These are phyloP conservation scores for Semotilus atromaculatus DNA, from an alignment of 2,797 vertebrate species.

Conservation along the genomic window DNA sequence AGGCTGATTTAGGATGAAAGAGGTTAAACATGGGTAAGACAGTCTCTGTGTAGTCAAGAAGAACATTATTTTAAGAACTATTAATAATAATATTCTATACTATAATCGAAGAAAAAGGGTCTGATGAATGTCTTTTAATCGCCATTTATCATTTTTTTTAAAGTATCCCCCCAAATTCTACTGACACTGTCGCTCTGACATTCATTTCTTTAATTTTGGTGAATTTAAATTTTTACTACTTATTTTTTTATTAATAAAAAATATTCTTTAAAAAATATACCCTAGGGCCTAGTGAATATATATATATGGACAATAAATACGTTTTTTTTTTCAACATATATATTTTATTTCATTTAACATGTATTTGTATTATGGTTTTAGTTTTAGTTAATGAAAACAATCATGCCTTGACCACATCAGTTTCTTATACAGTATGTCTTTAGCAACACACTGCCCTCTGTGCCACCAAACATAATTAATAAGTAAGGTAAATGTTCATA, in stretches of 20 bases:
- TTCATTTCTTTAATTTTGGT: not conserved
- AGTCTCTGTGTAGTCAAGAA: not conserved
- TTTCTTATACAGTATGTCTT: not conserved
- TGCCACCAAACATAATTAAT: not conserved
- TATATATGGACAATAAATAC: no score
- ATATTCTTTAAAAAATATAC: no score
- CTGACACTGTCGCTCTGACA: not conserved
- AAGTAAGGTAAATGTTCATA: not conserved
- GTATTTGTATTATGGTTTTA: no score
- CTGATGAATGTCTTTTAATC: not conserved
- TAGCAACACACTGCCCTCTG: no score
- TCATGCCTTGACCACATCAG: not conserved
- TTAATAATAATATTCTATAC: no score
- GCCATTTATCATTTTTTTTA: not conserved
- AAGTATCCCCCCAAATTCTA: no score
- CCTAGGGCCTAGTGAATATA: no score
- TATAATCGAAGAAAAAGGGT: no score
- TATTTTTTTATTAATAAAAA: not conserved
- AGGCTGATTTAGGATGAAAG: not conserved
- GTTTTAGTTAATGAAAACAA: not conserved
- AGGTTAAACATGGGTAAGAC: slow-evolving; percentile 1
- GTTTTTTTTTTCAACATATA: no score
- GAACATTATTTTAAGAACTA: not conserved
- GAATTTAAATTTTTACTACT: not conserved
- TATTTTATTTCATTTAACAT: not conserved